Base-by-base conservation (phyloP, 2,113 vertebrate genomes). In the Theristicus caerulescens region DNA sequence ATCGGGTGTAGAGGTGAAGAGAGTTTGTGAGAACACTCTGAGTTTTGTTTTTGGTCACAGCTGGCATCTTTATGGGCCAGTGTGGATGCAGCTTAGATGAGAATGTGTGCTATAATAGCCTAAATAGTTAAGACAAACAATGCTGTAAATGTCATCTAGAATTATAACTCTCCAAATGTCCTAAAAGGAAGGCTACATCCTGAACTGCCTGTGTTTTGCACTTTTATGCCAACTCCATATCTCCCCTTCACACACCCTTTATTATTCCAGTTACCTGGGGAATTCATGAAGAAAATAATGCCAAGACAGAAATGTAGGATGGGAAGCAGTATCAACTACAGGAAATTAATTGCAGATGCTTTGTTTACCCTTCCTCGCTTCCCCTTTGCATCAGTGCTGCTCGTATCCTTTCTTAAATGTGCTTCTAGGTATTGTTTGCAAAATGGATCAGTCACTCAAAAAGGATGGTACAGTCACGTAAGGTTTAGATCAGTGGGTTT, bases 51-150 rank as follows among this genome's bases (percentile, higher is more conserved):
- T 64, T 55, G n/a, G 38, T 79, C 83, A 82, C 69, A 93, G 80
- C 34, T 87, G 72, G 36, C 27, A 82, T 79, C 49, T 97, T 94
- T 92, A 89, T 71, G 27, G 40, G 40, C 7, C 57, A 58, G 8
- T 27, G 52, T 71, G 36, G 44, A 59, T 36, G 34, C 47, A 86
- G 52, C 34, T 81, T 78, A 78, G 44, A 74, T 44, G 65, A 81
- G 65, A 89, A 82, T 79, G 34, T 81, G 52, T 25, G 31, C 36
- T 86, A 15, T n/a, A 82, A 69, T 31, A 78, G 64, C 36, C 44
- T 64, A 52, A 92, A 77, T 36, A 92, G 76, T 88, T 84, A 83
- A 83, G 80, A 86, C 32, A 94, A 96, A 87, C 61, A 90, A 42
- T 73, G 79, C 55, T 81, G 51, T 90, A 94, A 90, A 91, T 82